A percentile compares a stretch with the other conserved stretches of the same genome.
Evolutionary conservation across 2,888 invertebrate genomes (phyloP).

Genomic region (Embidobia sp.): DNA sequence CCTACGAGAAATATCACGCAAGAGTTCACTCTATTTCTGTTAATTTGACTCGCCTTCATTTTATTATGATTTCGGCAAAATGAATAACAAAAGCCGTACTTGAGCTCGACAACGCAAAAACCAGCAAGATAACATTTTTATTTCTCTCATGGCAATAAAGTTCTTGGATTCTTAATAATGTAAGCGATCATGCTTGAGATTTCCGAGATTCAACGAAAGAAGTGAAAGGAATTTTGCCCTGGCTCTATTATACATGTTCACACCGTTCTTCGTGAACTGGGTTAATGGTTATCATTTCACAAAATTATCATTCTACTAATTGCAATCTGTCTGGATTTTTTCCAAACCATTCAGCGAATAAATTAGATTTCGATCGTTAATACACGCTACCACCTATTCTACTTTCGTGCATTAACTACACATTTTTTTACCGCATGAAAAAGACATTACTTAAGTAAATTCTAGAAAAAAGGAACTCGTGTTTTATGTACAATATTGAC

Average conservation of each 20-base stretch:
- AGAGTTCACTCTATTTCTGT: conserved; percentile 19
- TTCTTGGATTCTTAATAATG: conserved; percentile 62
- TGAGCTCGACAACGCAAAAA: conserved; percentile 10
- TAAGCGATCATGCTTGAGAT: conserved; percentile 64
- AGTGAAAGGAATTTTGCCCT: conserved; percentile 53
- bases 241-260: conserved; percentile 64
- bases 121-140: conserved; percentile 46
- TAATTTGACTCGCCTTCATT: conserved; percentile 27
- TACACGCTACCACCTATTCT: no score
- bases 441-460: no score
- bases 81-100: conserved; percentile 26
- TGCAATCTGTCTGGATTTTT: conserved; percentile 73
- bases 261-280: conserved; percentile 69
- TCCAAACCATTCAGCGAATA: conserved; percentile 64
- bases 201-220: conserved; percentile 61
- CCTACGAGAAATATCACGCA: conserved; percentile 1
- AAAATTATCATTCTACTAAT: conserved; percentile 79
- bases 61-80: conserved; percentile 43
- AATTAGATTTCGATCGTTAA: conserved; percentile 41
- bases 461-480: no score
- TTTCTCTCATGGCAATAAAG: conserved; percentile 53
- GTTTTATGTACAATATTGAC: no score
- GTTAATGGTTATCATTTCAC: conserved; percentile 77
- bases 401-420: no score
- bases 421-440: no score